Base-by-base conservation (phyloP, 2,888 invertebrate genomes). In the Xylota segnis region DNA sequence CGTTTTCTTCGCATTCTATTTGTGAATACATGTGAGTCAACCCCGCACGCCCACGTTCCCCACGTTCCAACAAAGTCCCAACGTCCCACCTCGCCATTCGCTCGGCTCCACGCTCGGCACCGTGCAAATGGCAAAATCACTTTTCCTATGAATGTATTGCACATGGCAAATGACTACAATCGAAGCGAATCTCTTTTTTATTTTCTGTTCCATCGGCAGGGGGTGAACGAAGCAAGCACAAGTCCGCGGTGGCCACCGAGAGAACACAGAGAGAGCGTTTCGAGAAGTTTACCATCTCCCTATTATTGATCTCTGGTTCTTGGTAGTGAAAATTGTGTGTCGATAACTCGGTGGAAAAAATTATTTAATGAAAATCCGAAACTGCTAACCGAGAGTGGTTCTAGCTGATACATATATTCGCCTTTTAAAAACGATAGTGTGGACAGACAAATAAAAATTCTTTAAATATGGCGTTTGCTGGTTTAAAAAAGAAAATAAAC, bases 401-500 rank as follows among this genome's bases (percentile, higher is more conserved):
- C 34, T 70, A 81, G 71, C 56, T 66, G 70, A 72, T 40, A 76
- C 23, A 65, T 65, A 84, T 72, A 75, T 58, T 82, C 47, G 82
- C 76, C 86, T 86, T 86, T 76, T 32, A 7, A 68, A 71, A 86
- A 76, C 66, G 45, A 72, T 82, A 82, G 76, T 82, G 81, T 82
- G 81, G 61, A 82, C 86, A 78, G 78, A 87, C 74, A 83, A 83
- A 71, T 74, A 83, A 83, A 70, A 43, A 75, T 32, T 37, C 61
- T n/a, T 71, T 29, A 14, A 90, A 88, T 88, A 99, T 99, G 99
- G 99, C 99, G 93, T 97, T 99, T 93, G 98, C 99, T 90, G 99
- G 99, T 90, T 95, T 99, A 89, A 98, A 98, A 93, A 99, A 99
- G 94, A 99, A 99, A 93, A 97, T 99, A 93, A 99, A 99, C 94